phyloP scores from a whole-genome alignment of 35 echinoderm and acorn worm genomes.

The Diadema setosum region DNA sequence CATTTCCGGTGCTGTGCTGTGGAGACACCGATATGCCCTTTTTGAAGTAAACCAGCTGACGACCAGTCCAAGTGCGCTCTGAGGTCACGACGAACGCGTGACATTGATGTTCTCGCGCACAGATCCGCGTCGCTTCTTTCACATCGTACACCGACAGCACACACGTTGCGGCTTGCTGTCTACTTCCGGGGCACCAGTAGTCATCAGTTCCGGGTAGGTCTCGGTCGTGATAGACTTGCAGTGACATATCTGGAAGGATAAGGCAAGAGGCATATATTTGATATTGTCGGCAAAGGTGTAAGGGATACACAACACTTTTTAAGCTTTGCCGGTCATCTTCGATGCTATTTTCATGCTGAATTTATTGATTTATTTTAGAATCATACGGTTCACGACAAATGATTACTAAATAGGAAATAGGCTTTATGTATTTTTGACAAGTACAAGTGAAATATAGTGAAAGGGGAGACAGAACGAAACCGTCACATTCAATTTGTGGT shows the following conservation, averaged over 20 bases:
- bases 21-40: not conserved
- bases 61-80: slow-evolving; percentile 78
- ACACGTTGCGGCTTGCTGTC: slow-evolving; percentile 46
- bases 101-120: slow-evolving; percentile 50
- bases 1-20: not conserved
- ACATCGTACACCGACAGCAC: slow-evolving; percentile 67
- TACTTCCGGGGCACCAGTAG: slow-evolving; percentile 66
- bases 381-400: too few relatives aligned
- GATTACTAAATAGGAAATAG: too few relatives aligned
- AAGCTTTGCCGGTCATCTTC: too few relatives aligned
- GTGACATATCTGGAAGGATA: not conserved
- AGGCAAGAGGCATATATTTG: too few relatives aligned
- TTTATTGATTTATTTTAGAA: too few relatives aligned
- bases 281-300: too few relatives aligned
- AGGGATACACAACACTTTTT: too few relatives aligned
- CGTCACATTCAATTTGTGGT: too few relatives aligned
- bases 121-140: slow-evolving; percentile 64
- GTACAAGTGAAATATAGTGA: too few relatives aligned
- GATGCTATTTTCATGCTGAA: too few relatives aligned
- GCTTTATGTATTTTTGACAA: too few relatives aligned
- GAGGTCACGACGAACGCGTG: slow-evolving; percentile 67
- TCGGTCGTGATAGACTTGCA: not conserved
- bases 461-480: too few relatives aligned
- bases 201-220: slow-evolving; percentile 37
- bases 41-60: not conserved